A percentile compares a stretch with the other conserved stretches of the same genome.
phyloP scores from a whole-genome alignment of 2,888 invertebrate genomes.

The Lasiommata megera region DNA sequence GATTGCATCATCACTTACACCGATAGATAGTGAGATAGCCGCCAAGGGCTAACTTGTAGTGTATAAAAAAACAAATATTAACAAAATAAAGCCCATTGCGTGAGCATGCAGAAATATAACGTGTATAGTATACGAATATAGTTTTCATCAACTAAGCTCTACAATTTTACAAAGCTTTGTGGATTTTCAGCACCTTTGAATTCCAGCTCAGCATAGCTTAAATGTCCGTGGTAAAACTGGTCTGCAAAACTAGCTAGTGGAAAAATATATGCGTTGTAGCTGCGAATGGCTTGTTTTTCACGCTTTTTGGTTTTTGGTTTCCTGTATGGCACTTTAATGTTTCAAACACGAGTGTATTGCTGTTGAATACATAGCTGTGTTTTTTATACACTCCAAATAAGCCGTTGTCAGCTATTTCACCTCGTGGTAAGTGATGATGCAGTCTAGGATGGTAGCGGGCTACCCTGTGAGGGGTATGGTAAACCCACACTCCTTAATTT shows the following conservation, averaged over 20 bases:
- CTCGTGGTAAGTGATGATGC: too few species aligned
- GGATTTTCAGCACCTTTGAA: not conserved
- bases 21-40: too few species aligned
- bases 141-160: not conserved
- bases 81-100: too few species aligned
- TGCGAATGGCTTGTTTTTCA: not conserved
- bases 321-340: not conserved
- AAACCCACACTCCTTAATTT: too few species aligned
- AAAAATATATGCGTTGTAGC: not conserved
- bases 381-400: too few species aligned
- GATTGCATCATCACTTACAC: too few species aligned
- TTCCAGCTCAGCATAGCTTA: not conserved
- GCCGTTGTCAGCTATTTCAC: too few species aligned
- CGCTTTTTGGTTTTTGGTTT: not conserved
- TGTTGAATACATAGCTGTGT: too few species aligned
- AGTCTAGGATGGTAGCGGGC: too few species aligned
- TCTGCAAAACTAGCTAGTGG: not conserved
- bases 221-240: not conserved
- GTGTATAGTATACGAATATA: not conserved
- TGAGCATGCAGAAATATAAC: not conserved
- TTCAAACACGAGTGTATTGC: not conserved
- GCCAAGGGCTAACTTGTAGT: too few species aligned
- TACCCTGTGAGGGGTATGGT: too few species aligned
- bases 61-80: too few species aligned
- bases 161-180: not conserved